Evolutionary conservation across 2,888 invertebrate genomes (phyloP), one percentile per base, ranked within the genome.

Genomic region (Camponotus fellah): DNA sequence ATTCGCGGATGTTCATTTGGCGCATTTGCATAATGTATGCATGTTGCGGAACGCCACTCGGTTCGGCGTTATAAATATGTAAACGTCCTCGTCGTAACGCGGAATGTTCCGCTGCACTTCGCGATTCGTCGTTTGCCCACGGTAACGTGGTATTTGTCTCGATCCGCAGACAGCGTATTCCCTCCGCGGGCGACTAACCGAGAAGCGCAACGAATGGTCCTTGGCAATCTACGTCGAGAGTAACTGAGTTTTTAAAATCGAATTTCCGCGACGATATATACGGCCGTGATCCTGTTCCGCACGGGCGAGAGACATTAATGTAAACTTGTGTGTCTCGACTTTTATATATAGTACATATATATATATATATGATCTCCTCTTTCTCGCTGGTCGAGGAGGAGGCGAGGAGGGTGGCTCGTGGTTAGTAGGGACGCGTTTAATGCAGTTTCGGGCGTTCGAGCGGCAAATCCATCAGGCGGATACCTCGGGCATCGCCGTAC

Each of bases 381-480:
- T 76, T 77, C 66, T 5, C 21, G 32, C 58, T 32, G 69, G 34
- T n/a, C 12, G 60, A 64, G 56, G 46, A 46, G 12, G 56, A 5
- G 43, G 43, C 9, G 76, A 53, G 40, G 56, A 53, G 56, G 72
- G 62, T 21, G 53, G 82, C 37, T 32, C 84, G 81, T 26, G 81
- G 82, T 60, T 68, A 65, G 82, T 64, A 83, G 82, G 87, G 82
- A 86, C 77, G 86, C 90, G 90, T 90, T 90, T 87, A 89, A 90
- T 90, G 89, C 83, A 86, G 87, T 87, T 88, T 90, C 89, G 88
- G 83, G 69, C 87, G 88, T 90, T 88, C 89, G 89, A 90, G 90
- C 88, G 90, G 91, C 92, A 92, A 92, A 94, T 93, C 93, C 93
- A 93, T 93, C 93, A 93, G 92, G 87, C 91, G 88, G 88, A 83